Evolutionary conservation across 2,797 vertebrate species (phyloP).

Genomic region (Percopsis omiscomaycus): DNA sequence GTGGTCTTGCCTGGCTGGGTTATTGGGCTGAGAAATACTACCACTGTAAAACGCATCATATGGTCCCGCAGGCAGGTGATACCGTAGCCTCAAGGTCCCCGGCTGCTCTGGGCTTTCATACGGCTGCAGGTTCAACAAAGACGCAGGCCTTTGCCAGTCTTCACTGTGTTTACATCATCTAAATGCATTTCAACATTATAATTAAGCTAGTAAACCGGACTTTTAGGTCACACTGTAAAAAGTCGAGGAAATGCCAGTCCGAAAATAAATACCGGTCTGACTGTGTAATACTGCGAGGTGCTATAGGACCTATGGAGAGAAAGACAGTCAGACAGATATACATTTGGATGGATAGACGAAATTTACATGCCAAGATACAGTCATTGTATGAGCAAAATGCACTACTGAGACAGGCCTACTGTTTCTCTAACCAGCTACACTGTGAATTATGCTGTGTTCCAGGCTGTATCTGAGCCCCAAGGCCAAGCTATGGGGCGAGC

Average conservation of each 20-base stretch:
- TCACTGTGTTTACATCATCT: neutral
- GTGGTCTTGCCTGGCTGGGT: conserved; percentile 1
- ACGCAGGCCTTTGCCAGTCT: neutral
- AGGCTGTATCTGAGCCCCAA: conserved; percentile 91
- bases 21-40: conserved; percentile 17
- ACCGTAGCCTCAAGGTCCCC: conserved; percentile 1
- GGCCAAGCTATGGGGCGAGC: conserved; percentile 74
- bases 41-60: conserved; percentile 12
- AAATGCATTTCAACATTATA: neutral
- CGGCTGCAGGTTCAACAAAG: neutral
- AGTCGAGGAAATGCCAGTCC: too few relatives aligned
- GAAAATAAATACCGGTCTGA: too few relatives aligned
- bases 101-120: neutral
- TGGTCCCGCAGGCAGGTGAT: neutral
- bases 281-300: too few relatives aligned
- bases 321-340: too few relatives aligned
- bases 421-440: neutral
- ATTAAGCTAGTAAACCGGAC: neutral
- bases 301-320: too few relatives aligned
- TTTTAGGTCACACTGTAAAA: neutral
- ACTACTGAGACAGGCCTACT: too few relatives aligned
- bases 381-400: neutral
- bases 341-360: too few relatives aligned
- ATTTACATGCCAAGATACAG: neutral
- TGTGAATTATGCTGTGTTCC: conserved; percentile 61